phyloP scores from a whole-genome alignment of 2,888 invertebrate genomes.

The Agrochola circellaris region DNA sequence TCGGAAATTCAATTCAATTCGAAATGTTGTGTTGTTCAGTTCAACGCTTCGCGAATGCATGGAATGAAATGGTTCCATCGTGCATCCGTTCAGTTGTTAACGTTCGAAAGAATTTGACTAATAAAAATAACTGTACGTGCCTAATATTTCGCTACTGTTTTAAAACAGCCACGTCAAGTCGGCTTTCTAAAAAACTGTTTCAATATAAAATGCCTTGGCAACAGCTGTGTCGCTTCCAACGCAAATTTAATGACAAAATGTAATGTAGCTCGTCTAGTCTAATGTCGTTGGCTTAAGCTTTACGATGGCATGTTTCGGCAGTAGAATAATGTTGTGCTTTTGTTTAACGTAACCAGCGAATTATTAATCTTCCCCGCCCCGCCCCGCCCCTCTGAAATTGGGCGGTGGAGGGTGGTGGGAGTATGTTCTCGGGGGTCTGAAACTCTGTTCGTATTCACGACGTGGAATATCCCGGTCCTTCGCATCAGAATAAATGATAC shows the following conservation, averaged over 20 bases:
- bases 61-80: slow-evolving; percentile 28
- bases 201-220: slow-evolving; percentile 67
- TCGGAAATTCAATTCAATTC: slow-evolving; percentile 54
- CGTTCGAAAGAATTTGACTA: slow-evolving; percentile 15
- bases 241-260: slow-evolving; percentile 45
- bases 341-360: slow-evolving; percentile 64
- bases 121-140: slow-evolving; percentile 45
- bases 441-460: slow-evolving; percentile 53
- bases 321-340: slow-evolving; percentile 41
- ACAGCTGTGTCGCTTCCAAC: slow-evolving; percentile 65
- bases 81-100: slow-evolving; percentile 6
- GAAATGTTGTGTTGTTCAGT: slow-evolving; percentile 25
- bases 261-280: slow-evolving; percentile 13
- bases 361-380: slow-evolving; percentile 60
- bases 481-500: slow-evolving; percentile 47
- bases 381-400: slow-evolving; percentile 31
- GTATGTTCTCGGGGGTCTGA: slow-evolving; percentile 47
- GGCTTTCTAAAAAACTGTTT: slow-evolving; percentile 62
- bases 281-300: slow-evolving; percentile 41
- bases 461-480: slow-evolving; percentile 38
- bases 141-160: slow-evolving; percentile 46
- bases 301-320: slow-evolving; percentile 28
- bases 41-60: slow-evolving; percentile 29
- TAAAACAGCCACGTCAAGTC: slow-evolving; percentile 37
- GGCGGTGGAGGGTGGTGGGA: slow-evolving; percentile 46